phyloP scores from a whole-genome alignment of 2,888 invertebrate genomes.

The Dioctria linearis region DNA sequence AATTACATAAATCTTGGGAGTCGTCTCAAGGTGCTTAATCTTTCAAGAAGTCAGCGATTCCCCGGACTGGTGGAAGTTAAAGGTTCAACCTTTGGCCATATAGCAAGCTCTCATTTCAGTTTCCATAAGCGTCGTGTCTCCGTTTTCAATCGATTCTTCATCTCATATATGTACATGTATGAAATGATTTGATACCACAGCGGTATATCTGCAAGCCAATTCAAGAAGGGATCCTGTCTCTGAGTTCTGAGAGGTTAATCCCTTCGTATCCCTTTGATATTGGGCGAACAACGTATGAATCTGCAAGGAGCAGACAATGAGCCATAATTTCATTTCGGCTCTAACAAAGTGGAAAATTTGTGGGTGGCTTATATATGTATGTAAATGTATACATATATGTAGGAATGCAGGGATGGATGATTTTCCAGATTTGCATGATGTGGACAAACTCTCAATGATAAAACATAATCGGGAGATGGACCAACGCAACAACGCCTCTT shows the following conservation, averaged over 20 bases:
- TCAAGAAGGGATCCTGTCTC: neutral
- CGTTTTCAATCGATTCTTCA: conserved; percentile 45
- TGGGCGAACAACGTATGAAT: neutral
- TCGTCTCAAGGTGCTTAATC: conserved; percentile 49
- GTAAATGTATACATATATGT: too few relatives aligned
- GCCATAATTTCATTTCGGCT: conserved; percentile 57
- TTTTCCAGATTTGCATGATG: conserved; percentile 29
- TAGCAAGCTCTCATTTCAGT: conserved; percentile 47
- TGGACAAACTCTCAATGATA: neutral
- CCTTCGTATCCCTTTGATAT: neutral
- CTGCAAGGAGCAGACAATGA: conserved; percentile 54
- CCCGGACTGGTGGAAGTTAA: conserved; percentile 26
- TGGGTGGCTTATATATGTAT: conserved; percentile 53
- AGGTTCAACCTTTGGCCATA: conserved; percentile 22
- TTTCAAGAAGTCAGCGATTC: conserved; percentile 49
- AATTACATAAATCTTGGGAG: conserved; percentile 54
- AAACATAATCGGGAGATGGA: neutral
- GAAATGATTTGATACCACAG: neutral
- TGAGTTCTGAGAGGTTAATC: neutral
- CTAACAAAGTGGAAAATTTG: conserved; percentile 58
- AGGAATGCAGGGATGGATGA: neutral
- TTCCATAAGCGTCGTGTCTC: conserved; percentile 40
- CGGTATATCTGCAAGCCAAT: neutral
- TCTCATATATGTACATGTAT: conserved; percentile 15
- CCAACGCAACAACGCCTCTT: conserved; percentile 1